Conservation (phyloP, 2,797 vertebrate genomes). For the Brachyalestes nurse region DNA sequence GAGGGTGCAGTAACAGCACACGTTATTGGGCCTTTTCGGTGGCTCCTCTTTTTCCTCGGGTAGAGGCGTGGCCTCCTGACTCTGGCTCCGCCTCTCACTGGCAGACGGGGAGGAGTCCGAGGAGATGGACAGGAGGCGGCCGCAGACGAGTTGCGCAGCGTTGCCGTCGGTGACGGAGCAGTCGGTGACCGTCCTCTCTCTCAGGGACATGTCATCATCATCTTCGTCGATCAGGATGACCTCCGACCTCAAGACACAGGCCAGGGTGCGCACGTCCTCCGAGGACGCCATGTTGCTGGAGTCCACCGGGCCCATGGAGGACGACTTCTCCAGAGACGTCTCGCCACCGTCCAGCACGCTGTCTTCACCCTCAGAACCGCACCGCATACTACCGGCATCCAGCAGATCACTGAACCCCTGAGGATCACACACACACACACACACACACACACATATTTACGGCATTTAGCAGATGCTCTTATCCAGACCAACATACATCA, state of each 20-base stretch:
- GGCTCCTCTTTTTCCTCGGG: constrained; percentile 37
- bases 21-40: constrained; percentile 45
- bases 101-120: constrained; percentile 86
- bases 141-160: constrained; percentile 90
- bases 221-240: constrained; percentile 94
- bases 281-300: constrained; percentile 84
- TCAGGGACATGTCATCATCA: constrained; percentile 92
- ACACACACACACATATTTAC: too few species aligned
- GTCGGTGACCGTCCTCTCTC: constrained; percentile 94
- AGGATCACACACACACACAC: too few species aligned
- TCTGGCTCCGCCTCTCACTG: constrained; percentile 82
- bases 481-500: too few species aligned
- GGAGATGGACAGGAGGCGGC: constrained; percentile 84
- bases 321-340: constrained; percentile 83
- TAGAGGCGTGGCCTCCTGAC: constrained; percentile 6
- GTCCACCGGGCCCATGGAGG: constrained; percentile 88
- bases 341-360: constrained; percentile 62
- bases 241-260: constrained; percentile 83
- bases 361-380: constrained; percentile 59
- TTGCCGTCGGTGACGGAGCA: constrained; percentile 88
- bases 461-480: too few species aligned
- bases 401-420: constrained; percentile 42
- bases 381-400: constrained; percentile 49
- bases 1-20: constrained; percentile 73
- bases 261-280: constrained; percentile 84